Base-by-base conservation (phyloP, 2,888 invertebrate genomes). In the Caenorhabditis sp. region DNA sequence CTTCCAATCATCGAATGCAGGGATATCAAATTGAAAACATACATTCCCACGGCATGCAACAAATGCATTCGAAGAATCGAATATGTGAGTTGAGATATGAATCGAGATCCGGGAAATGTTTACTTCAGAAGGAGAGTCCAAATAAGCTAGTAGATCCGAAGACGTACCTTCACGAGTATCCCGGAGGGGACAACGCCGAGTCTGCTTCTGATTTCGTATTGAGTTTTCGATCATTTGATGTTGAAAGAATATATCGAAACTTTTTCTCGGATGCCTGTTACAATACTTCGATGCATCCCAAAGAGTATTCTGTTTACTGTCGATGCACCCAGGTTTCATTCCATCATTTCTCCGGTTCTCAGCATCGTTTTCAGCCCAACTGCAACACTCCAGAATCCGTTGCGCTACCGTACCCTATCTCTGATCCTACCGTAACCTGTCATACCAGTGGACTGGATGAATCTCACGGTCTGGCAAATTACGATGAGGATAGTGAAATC, bases 381-480 rank as follows among this genome's bases (percentile, higher is more conserved):
- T 69, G 68, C n/a, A 69, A 69, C 50, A 58, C 68, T 58, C 68
- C 68, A 1, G 68, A 69, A 58, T n/a, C 47, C 18, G 32, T 50
- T 6, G 22, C 68, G 0, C 44, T 69, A 9, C 68, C 68, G 32
- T 69, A 69, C 32, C 68, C 68, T 9, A 47, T 69, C 9, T 22
- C 68, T 1, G 6, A 32, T 18, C 68, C 68, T 15, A 58, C 56
- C 5, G 58, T 58, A 26, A 35, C 58, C 8, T 69, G 68, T 35
- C 53, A 35, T 20, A 69, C 68, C 0, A 58, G 68, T 50, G 68
- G 68, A 32, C 58, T 58, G 15, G 68, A 69, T 22, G 22, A n/a
- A n/a, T n/a, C n/a, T n/a, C n/a, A n/a, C n/a, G n/a, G n/a, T n/a
- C n/a, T n/a, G n/a, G n/a, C n/a, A n/a, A n/a, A n/a, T n/a, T n/a